Percentiles rank a stretch among this genome's conserved stretches.
Conservation (phyloP, 2,888 invertebrate species). For the Thysanoteuthis rhombus region DNA sequence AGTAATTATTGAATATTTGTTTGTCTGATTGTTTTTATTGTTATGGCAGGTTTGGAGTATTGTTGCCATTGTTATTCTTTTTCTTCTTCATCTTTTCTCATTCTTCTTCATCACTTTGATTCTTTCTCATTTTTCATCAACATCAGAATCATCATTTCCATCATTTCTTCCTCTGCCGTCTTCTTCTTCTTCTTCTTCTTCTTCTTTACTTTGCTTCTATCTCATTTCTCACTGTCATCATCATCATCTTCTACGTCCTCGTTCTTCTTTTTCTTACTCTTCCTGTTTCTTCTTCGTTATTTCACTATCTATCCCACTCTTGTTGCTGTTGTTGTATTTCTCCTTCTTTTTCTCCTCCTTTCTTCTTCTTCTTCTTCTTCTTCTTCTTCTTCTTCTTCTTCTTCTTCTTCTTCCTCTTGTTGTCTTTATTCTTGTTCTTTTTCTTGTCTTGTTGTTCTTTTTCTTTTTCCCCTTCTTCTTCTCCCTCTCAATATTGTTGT, state of each 20-base stretch:
- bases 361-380: neutral
- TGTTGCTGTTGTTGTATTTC: no score
- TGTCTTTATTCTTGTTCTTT: neutral
- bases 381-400: neutral
- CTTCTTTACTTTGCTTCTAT: neutral
- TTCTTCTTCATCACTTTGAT: neutral
- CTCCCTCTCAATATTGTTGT: no score
- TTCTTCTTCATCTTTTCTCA: no score
- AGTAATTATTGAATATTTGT: neutral
- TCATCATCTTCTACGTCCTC: neutral
- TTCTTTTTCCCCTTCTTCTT: no score
- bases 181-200: neutral
- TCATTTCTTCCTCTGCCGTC: neutral
- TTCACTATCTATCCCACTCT: no score
- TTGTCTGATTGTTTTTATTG: neutral
- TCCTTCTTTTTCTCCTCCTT: neutral
- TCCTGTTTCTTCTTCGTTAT: no score
- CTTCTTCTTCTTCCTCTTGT: neutral
- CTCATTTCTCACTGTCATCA: no score
- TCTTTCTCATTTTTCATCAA: neutral
- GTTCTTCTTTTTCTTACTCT: no score
- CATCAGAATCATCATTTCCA: neutral
- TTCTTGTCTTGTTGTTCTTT: no score
- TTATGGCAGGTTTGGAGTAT: neutral
- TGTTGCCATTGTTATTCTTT: neutral